Evolutionary conservation across 2,113 vertebrate species (phyloP).

Genomic region (Dicaeum eximium): DNA sequence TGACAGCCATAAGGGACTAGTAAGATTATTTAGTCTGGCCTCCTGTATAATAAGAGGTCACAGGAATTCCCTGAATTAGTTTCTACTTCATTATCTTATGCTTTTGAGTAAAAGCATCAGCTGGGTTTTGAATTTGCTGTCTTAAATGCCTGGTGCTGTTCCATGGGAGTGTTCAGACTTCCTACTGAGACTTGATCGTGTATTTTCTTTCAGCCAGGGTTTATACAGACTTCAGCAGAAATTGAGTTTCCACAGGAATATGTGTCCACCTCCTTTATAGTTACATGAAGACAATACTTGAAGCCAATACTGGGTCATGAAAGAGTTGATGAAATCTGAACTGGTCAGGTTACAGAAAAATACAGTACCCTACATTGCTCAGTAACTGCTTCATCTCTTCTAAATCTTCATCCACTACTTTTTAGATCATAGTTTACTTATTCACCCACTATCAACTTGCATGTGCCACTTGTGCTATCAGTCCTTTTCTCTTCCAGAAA

Average conservation of each 20-base stretch:
- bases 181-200: not conserved
- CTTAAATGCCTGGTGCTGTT: not conserved
- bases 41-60: not conserved
- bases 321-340: not conserved
- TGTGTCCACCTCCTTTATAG: accelerated
- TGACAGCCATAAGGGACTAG: not conserved
- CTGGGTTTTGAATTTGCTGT: not conserved
- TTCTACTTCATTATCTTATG: not conserved
- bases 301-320: not conserved
- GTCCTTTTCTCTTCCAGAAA: not conserved
- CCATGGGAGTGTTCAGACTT: not conserved
- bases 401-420: not conserved
- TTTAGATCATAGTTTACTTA: not conserved
- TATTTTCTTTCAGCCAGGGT: not conserved
- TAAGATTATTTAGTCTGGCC: not conserved
- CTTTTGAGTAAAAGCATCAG: not conserved
- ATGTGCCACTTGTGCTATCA: not conserved
- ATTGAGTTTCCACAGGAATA: not conserved
- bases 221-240: not conserved
- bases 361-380: not conserved
- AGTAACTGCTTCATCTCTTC: not conserved
- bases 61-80: not conserved
- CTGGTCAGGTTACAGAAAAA: not conserved
- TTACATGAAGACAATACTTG: not conserved
- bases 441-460: not conserved